phyloP scores from a whole-genome alignment of 2,888 invertebrate species.

The Aphodius granarius region DNA sequence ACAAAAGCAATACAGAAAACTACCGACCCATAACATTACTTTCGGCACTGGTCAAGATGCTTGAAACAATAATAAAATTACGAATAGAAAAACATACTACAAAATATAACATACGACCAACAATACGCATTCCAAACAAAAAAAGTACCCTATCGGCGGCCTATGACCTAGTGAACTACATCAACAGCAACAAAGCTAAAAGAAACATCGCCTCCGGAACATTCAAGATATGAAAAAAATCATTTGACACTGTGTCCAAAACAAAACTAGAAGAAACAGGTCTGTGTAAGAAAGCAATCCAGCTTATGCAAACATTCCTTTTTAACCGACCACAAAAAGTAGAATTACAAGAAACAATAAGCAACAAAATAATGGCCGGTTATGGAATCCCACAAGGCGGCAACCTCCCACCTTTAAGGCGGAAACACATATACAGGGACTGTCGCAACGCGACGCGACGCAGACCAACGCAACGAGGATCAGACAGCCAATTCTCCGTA shows the following conservation, averaged over 20 bases:
- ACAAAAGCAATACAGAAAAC: not conserved
- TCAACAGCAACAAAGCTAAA: not conserved
- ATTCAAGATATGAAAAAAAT: not conserved
- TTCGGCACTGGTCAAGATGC: not conserved
- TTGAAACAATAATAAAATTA: not conserved
- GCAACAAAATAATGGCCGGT: not conserved
- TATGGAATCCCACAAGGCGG: not conserved
- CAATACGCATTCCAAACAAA: not conserved
- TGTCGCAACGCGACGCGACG: too few relatives aligned
- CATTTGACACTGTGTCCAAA: not conserved
- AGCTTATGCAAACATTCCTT: not conserved
- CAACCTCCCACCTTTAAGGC: not conserved
- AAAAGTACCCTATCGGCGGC: not conserved
- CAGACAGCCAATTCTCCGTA: too few relatives aligned
- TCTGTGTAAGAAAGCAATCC: not conserved
- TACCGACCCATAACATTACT: not conserved
- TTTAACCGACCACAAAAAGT: not conserved
- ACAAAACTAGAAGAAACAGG: not conserved
- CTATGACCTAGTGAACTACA: not conserved
- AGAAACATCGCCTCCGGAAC: not conserved
- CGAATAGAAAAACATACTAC: not conserved
- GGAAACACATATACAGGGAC: too few relatives aligned
- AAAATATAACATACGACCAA: not conserved
- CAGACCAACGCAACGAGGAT: too few relatives aligned
- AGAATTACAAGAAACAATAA: not conserved